Evolutionary conservation across 1,140 invertebrate genomes (phyloP), one percentile per base, ranked within the genome.

Genomic region (Pissodes strobi): DNA sequence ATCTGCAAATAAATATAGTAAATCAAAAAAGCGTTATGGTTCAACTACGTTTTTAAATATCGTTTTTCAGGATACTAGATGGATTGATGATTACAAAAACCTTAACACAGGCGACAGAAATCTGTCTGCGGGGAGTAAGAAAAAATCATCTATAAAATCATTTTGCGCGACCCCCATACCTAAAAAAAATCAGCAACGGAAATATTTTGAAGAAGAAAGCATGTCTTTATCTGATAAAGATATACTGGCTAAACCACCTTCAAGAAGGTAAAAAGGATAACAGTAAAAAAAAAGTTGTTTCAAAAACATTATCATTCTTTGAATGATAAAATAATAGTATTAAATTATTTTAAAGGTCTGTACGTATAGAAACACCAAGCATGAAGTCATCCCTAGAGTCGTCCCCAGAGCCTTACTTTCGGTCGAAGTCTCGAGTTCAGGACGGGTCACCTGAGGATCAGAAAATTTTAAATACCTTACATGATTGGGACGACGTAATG

Each of bases 291-390:
- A 13, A 22, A 17, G 4, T 17, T 17, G 4, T 49, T 8, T 49
- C 41, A 9, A 15, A 45, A 9, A n/a, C 6, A 8, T 34, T 34
- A 34, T 6, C 13, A 13, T 9, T 15, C 13, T 9, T 45, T 15
- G n/a, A 45, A 15, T 6, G 41, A 9, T 15, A 6, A 45, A 45
- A 23, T 49, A 49, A 18, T 8, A 8, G 6, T 23, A 5, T 8
- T 38, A 5, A n/a, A 19, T 23, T 34, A 18, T 0, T 48, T 48
- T 65, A 8, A 6, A 65, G 76, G 67, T 77, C 75, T 2, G 76
- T 78, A 10, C 67, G 75, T 41, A 78, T 78, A 49, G 75, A 77
- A 70, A 77, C 67, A 51, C 74, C 75, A 0, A 74, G 68, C 56
- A 64, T 66, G n/a, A 73, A 69, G 59, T 65, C 49, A 41, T 66